Percentiles rank a stretch among this genome's conserved stretches.
These are phyloP conservation scores for Panthera leo DNA, from an alignment of 2,113 vertebrate species.

Conservation along the genomic window DNA sequence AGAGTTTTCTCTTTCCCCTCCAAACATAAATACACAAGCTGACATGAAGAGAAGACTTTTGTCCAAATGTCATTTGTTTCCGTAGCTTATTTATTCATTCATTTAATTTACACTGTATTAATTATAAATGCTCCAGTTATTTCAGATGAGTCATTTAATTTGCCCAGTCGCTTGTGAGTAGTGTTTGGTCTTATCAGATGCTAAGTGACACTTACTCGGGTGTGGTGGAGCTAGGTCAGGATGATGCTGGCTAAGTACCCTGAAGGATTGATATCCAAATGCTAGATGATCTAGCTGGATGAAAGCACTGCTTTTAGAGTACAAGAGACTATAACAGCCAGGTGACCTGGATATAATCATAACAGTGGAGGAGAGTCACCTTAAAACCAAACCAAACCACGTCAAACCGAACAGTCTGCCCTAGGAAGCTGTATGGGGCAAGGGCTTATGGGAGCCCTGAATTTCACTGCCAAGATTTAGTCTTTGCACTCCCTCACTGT, in stretches of 20 bases:
- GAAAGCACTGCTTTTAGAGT: background rate
- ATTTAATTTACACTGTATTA: background rate
- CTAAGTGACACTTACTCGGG: background rate
- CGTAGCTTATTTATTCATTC: background rate
- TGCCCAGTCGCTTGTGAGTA: background rate
- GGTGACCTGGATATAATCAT: background rate
- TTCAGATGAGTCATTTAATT: constrained; percentile 7
- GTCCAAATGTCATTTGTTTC: constrained; percentile 16
- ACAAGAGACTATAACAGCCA: background rate
- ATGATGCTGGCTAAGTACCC: background rate
- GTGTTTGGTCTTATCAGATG: background rate
- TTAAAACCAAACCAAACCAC: background rate
- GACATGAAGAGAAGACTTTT: background rate
- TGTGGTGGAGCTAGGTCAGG: background rate
- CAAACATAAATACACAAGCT: background rate
- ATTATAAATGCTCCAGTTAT: background rate
- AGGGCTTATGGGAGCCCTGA: background rate
- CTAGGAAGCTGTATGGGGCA: background rate
- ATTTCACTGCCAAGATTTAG: background rate
- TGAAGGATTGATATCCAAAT: background rate
- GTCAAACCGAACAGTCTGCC: background rate
- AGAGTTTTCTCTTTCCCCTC: background rate
- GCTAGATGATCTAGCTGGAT: constrained; percentile 23
- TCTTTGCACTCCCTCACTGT: background rate
- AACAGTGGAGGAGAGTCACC: background rate